Evolutionary conservation across 92 coral and sea anemone species (phyloP).

Genomic region (Diadumene lineata): DNA sequence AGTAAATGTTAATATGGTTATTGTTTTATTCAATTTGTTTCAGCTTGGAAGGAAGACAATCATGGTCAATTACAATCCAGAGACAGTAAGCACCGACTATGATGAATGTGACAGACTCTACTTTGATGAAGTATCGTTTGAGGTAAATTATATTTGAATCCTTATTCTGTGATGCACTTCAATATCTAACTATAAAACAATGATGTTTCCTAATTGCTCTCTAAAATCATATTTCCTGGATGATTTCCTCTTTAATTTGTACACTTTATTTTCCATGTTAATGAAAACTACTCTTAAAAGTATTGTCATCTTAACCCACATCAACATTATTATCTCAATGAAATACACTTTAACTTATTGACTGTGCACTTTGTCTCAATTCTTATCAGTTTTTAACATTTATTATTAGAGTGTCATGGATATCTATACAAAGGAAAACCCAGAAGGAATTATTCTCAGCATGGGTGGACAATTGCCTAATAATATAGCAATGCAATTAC

Average conservation of each 20-base stretch:
- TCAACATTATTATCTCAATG: neutral
- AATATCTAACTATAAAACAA: no score
- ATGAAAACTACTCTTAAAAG: no score
- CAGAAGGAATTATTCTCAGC: slow-evolving; percentile 91
- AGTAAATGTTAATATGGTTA: no score
- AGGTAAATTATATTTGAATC: slow-evolving; percentile 40
- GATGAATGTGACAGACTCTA: slow-evolving; percentile 97
- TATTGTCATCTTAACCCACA: neutral
- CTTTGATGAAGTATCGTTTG: slow-evolving; percentile 98
- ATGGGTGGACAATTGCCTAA: slow-evolving; percentile 99
- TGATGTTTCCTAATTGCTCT: no score
- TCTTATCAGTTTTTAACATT: neutral
- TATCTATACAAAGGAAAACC: slow-evolving; percentile 88
- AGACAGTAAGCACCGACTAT: slow-evolving; percentile 98
- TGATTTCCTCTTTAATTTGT: neutral
- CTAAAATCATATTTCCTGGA: no score
- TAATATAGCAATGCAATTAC: slow-evolving; percentile 96
- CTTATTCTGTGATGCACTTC: neutral
- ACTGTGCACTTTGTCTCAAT: neutral
- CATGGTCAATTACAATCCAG: slow-evolving; percentile 98
- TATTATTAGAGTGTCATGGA: slow-evolving; percentile 87
- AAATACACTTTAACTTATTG: neutral
- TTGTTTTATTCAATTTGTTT: neutral
- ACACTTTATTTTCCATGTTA: neutral
- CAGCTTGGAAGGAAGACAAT: slow-evolving; percentile 89